Evolutionary conservation across 2,888 invertebrate genomes (phyloP), one percentile per base, ranked within the genome.

Genomic region (Erannis defoliaria): DNA sequence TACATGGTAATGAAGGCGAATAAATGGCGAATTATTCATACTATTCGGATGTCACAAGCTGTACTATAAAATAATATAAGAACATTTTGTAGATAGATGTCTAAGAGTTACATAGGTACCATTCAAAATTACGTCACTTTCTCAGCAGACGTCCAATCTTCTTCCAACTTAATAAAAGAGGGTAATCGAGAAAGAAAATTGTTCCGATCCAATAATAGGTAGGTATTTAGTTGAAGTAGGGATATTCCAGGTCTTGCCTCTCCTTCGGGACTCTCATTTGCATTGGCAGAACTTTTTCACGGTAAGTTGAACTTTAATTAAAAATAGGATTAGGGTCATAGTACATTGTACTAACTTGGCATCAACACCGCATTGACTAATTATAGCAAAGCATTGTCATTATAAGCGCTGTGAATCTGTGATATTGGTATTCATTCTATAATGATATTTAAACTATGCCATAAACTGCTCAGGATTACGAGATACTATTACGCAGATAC

Each of bases 231-330:
- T 57, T 62, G 31, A 53, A 58, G 50, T 53, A 55, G 26, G 26
- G 58, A 53, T 59, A 62, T 61, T 49, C 57, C 51, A 54, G 53
- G 53, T 62, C 37, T 58, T 46, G 46, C 55, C 16, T 56, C 49
- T 38, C 63, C 48, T 37, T 49, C 9, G 59, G 68, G 72, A 71
- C 73, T 77, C 81, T 82, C 83, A 85, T 88, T 88, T 87, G 83
- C 88, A 83, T 88, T 71, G 71, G 71, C 71, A 74, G 75, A 82
- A 82, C 78, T 82, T 83, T 78, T 89, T 89, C 88, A 90, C 88
- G 90, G 86, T 74, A 81, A 80, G 84, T 85, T 90, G 85, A 86
- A 85, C 86, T 89, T 89, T 89, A 90, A 91, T 90, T 90, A 89
- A 88, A 89, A 87, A 84, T 77, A 81, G 78, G 81, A 86, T 81